phyloP scores from a whole-genome alignment of 1,140 invertebrate species.

The Orchesella cincta region DNA sequence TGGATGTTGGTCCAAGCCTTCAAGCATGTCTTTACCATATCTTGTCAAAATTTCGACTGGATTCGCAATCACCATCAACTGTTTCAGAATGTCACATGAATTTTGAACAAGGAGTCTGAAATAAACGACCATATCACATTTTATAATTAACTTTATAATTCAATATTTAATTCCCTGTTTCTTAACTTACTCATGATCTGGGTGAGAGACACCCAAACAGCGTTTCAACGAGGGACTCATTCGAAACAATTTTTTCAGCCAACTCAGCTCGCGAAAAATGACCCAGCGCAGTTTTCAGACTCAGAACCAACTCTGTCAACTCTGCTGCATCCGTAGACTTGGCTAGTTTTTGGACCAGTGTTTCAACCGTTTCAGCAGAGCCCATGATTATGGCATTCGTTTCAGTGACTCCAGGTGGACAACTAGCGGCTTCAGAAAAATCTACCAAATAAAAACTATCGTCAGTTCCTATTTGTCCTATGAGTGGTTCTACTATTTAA shows the following conservation, averaged over 20 bases:
- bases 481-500: too few species aligned
- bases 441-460: too few species aligned
- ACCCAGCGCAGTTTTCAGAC: constrained; percentile 41
- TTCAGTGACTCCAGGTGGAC: too few species aligned
- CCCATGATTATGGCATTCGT: too few species aligned
- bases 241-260: constrained; percentile 17
- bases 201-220: constrained; percentile 45
- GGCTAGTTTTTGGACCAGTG: background rate
- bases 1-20: constrained; percentile 45
- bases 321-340: background rate
- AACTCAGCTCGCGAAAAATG: constrained; percentile 34
- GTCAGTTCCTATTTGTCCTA: too few species aligned
- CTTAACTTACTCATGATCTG: constrained; percentile 28
- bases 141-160: background rate
- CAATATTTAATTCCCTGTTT: background rate
- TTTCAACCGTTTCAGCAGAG: constrained; percentile 6
- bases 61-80: constrained; percentile 44
- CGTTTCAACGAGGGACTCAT: constrained; percentile 33
- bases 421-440: too few species aligned
- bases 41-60: constrained; percentile 37
- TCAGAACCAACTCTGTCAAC: constrained; percentile 34
- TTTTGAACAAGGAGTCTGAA: constrained; percentile 41
- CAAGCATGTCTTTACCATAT: constrained; percentile 43
- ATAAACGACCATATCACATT: constrained; percentile 7
- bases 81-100: constrained; percentile 47